Conservation (phyloP, 30 jellyfish, hydroid and myxozoan species). For the Aurelia coerulea region DNA sequence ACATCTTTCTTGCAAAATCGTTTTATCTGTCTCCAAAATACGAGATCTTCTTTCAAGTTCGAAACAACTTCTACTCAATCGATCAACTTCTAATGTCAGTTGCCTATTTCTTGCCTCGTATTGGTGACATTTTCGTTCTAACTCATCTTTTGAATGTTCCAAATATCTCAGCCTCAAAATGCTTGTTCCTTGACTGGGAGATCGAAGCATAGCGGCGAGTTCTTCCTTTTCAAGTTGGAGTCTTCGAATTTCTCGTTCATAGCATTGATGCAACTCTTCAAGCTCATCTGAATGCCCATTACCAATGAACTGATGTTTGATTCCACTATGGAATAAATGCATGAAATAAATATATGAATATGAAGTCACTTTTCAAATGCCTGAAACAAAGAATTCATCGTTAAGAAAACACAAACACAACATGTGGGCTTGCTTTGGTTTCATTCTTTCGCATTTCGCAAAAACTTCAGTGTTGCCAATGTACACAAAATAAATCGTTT, state of each 20-base stretch:
- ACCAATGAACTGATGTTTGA: neutral
- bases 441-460: no score
- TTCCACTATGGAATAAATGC: neutral
- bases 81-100: constrained; percentile 38
- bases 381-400: no score
- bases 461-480: no score
- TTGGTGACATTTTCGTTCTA: constrained; percentile 64
- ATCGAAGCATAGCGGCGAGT: neutral
- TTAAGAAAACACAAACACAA: no score
- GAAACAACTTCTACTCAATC: constrained; percentile 51
- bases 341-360: no score
- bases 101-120: constrained; percentile 61
- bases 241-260: constrained; percentile 51
- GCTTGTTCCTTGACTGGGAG: constrained; percentile 34
- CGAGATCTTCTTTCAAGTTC: constrained; percentile 64
- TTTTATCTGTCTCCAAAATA: constrained; percentile 55
- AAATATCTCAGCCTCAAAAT: constrained; percentile 39
- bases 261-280: constrained; percentile 33
- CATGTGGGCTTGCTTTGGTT: no score
- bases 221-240: constrained; percentile 46
- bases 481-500: no score
- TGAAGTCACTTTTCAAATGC: no score
- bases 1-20: constrained; percentile 65
- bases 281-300: constrained; percentile 5
- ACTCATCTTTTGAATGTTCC: constrained; percentile 48